Evolutionary conservation across 2,888 invertebrate genomes (phyloP), one percentile per base, ranked within the genome.

Genomic region (Iselma pallidipennis): DNA sequence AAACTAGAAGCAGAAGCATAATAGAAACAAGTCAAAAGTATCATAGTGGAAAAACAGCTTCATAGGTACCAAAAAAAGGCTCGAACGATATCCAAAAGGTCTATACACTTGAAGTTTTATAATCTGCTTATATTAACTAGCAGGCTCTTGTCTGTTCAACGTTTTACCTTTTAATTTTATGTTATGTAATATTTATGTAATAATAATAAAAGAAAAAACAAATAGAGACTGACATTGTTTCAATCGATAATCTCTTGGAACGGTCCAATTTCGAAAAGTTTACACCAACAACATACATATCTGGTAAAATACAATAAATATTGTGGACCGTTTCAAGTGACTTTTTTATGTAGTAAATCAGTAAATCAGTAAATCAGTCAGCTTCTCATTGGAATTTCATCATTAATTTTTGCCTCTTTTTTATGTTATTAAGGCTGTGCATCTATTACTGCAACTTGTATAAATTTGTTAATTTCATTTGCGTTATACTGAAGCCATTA

Each of bases 201-300:
- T 26, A 37, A 42, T 55, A 12, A 31, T 31, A 31, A 45, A 53
- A 14, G 19, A 19, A 42, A 42, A 10, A 1, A 19, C 16, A 42
- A 31, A 61, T 61, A 61, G 52, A 61, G 33, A 61, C 61, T 61
- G 61, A 57, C 57, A 60, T 52, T 45, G 9, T 29, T 5, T 57
- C 42, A 29, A n/a, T 52, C n/a, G 21, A 23, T 19, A 4, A 25
- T 25, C 25, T 25, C 6, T 3, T 42, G 42, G 19, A 42, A 42
- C 42, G 42, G 42, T 42, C 42, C 42, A 42, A n/a, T n/a, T n/a
- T n/a, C n/a, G n/a, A n/a, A 19, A 19, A 19, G 7, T 37, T 37
- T 37, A n/a, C 16, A 1, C 16, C 16, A 37, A 37, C 7, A 6
- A 42, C 42, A 19, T 7, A 42, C 42, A 42, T 42, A 42, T 42